Conservation (phyloP, 2,888 invertebrate genomes). For the Argyresthia goedartella region DNA sequence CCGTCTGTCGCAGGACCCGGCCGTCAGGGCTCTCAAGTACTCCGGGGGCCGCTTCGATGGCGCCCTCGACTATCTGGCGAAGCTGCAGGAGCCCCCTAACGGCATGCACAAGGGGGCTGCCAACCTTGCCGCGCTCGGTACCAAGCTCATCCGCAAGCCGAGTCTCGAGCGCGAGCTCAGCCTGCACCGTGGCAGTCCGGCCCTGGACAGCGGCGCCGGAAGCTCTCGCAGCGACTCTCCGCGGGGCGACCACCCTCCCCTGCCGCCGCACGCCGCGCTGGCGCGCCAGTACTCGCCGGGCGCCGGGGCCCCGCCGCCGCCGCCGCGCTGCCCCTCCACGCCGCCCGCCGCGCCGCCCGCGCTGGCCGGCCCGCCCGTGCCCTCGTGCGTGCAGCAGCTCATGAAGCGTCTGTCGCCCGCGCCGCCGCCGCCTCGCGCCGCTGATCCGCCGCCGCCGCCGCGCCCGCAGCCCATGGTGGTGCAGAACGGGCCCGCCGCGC, state of each 20-base stretch:
- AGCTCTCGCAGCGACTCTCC: conserved; percentile 93
- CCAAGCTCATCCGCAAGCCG: conserved; percentile 87
- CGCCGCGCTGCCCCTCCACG: conserved; percentile 79
- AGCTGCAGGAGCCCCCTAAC: conserved; percentile 71
- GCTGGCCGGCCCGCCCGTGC: no score
- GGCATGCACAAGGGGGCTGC: conserved; percentile 66
- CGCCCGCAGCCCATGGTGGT: conserved; percentile 84
- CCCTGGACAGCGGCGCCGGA: conserved; percentile 88
- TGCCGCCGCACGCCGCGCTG: conserved; percentile 74
- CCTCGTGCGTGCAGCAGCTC: conserved; percentile 71
- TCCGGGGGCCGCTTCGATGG: conserved; percentile 79
- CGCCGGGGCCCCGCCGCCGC: conserved; percentile 74
- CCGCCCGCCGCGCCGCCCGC: no score
- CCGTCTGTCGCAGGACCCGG: conserved; percentile 71
- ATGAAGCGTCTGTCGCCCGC: conserved; percentile 76
- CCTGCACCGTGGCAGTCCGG: conserved; percentile 85
- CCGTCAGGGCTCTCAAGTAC: conserved; percentile 77
- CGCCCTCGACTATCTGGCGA: conserved; percentile 76
- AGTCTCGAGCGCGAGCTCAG: conserved; percentile 88
- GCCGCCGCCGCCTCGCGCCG: conserved; percentile 74
- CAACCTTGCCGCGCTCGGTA: conserved; percentile 72
- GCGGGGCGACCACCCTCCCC: conserved; percentile 76
- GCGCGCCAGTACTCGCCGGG: conserved; percentile 81
- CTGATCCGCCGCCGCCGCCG: conserved; percentile 68
- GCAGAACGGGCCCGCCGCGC: conserved; percentile 84